Percentiles rank a stretch among this genome's conserved stretches.
These are phyloP conservation scores for Prosapia bicincta DNA, from an alignment of 2,888 invertebrate genomes.

Conservation along the genomic window DNA sequence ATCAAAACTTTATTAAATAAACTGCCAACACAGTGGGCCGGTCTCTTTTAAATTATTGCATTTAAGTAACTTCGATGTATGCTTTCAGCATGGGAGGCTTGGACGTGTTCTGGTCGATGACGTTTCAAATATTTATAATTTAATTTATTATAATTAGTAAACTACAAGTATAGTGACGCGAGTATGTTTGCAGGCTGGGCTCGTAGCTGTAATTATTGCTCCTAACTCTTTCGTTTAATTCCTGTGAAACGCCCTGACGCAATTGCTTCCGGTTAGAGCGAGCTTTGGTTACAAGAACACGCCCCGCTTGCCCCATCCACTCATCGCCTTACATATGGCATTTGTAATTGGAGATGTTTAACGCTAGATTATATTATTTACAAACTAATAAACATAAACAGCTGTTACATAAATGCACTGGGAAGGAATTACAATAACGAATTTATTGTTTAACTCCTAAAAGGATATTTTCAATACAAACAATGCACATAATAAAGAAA, in stretches of 20 bases:
- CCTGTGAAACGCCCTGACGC: neutral
- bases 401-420: too few relatives aligned
- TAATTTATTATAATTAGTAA: neutral
- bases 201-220: neutral
- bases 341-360: neutral
- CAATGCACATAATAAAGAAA: too few relatives aligned
- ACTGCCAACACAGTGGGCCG: neutral
- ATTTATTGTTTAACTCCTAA: too few relatives aligned
- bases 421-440: too few relatives aligned
- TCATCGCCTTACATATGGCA: neutral
- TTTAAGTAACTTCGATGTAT: neutral
- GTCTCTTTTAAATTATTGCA: neutral
- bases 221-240: neutral
- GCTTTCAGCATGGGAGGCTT: neutral
- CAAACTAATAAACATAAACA: too few relatives aligned
- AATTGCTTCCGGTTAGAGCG: neutral
- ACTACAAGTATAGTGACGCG: neutral
- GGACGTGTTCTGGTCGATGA: neutral
- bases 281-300: neutral
- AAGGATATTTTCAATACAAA: too few relatives aligned
- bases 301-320: neutral
- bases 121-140: neutral
- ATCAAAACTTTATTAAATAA: constrained; percentile 7
- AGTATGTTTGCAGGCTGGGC: neutral
- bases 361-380: too few relatives aligned